Evolutionary conservation across 2,888 invertebrate species (phyloP).

Genomic region (Eurois occulta): DNA sequence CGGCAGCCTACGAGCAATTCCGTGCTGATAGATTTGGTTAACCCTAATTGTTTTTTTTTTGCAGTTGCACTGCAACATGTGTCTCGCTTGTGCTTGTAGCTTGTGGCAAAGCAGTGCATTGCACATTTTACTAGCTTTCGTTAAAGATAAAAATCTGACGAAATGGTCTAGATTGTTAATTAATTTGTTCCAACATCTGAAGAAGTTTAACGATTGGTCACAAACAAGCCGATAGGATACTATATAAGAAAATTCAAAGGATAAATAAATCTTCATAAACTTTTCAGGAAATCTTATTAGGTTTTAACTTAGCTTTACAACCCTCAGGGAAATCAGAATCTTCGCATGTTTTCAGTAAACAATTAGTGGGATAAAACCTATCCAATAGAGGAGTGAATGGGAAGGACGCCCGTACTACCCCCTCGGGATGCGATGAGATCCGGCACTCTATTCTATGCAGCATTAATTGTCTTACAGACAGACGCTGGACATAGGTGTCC

Average conservation of each 20-base stretch:
- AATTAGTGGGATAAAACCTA: slow-evolving; percentile 32
- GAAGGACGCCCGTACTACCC: slow-evolving; percentile 9
- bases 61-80: not conserved
- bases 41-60: not conserved
- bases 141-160: not conserved
- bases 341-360: slow-evolving; percentile 44
- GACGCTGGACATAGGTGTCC: not conserved
- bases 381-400: slow-evolving; percentile 17
- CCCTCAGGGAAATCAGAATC: slow-evolving; percentile 38
- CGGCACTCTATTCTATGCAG: slow-evolving; percentile 14
- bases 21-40: no score
- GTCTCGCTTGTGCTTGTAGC: not conserved
- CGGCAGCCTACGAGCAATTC: no score
- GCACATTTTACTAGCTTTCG: not conserved
- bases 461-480: slow-evolving; percentile 20
- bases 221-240: no score
- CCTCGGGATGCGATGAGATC: slow-evolving; percentile 5
- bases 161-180: not conserved
- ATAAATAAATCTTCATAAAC: slow-evolving; percentile 12
- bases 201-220: not conserved
- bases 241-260: not conserved
- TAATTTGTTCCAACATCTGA: not conserved
- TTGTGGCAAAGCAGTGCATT: not conserved
- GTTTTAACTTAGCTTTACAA: slow-evolving; percentile 16
- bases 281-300: slow-evolving; percentile 15